Evolutionary conservation across 2,888 invertebrate genomes (phyloP).

Genomic region (Esperia sulphurella): DNA sequence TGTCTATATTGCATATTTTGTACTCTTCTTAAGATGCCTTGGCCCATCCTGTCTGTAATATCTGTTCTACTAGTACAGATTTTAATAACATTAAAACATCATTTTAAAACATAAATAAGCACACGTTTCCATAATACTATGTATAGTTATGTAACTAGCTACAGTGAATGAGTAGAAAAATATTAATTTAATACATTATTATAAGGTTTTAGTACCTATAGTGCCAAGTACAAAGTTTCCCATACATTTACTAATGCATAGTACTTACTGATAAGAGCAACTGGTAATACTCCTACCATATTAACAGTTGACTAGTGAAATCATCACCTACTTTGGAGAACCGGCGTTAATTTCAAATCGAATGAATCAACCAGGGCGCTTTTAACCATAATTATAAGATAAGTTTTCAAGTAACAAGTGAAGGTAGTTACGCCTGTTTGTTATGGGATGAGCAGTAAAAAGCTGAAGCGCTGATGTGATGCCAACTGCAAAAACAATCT

Average conservation of each 20-base stretch:
- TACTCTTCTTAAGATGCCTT: no score
- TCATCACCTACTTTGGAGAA: constrained; percentile 26
- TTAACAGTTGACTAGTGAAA: constrained; percentile 36
- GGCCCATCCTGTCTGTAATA: no score
- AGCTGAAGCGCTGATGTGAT: constrained; percentile 23
- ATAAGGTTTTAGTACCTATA: neutral
- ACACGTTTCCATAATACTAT: no score
- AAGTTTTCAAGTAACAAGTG: constrained; percentile 7
- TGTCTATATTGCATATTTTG: no score
- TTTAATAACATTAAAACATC: no score
- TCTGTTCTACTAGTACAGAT: no score
- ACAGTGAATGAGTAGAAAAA: neutral
- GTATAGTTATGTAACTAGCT: neutral
- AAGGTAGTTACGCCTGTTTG: constrained; percentile 7
- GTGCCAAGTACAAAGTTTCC: neutral
- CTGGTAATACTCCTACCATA: neutral
- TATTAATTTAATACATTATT: neutral
- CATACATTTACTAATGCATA: neutral
- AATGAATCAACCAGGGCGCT: neutral
- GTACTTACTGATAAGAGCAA: neutral
- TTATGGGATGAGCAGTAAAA: constrained; percentile 4
- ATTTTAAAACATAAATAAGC: no score
- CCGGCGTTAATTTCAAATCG: constrained; percentile 1
- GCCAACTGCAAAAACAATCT: constrained; percentile 41
- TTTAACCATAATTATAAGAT: constrained; percentile 1